Evolutionary conservation across 2,113 vertebrate genomes (phyloP).

Genomic region (Lanius ludovicianus): DNA sequence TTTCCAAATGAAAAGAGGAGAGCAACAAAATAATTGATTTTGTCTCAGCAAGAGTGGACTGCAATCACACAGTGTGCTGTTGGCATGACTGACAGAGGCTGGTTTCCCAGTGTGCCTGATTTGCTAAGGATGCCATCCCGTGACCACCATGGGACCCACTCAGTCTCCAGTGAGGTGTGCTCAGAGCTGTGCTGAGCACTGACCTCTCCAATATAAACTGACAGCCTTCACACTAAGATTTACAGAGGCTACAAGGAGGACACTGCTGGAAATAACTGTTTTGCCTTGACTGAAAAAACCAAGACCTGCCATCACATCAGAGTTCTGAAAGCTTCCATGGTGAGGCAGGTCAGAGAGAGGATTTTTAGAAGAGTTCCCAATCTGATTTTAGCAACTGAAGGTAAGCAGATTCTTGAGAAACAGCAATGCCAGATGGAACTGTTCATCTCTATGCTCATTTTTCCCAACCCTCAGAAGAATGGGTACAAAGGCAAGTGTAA

Average conservation of each 20-base stretch:
- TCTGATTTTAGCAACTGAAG: background rate
- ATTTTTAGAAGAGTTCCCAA: background rate
- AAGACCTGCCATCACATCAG: background rate
- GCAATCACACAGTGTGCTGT: background rate
- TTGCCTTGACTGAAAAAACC: background rate
- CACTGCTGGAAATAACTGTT: background rate
- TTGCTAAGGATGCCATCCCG: background rate
- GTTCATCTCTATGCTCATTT: background rate
- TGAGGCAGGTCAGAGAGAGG: background rate
- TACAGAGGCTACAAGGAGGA: background rate
- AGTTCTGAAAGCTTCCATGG: background rate
- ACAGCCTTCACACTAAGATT: background rate
- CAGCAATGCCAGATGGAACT: background rate
- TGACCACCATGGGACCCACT: background rate
- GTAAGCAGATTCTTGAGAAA: background rate
- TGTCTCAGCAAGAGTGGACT: background rate
- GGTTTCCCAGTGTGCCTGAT: background rate
- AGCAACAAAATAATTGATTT: constrained; percentile 4
- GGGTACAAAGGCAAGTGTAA: background rate
- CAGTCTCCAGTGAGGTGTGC: background rate
- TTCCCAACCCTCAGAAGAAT: background rate
- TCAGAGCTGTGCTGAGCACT: background rate
- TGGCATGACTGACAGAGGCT: background rate
- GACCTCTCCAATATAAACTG: background rate
- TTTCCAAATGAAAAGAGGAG: background rate